These are phyloP conservation scores for Aethes cnicana DNA, from an alignment of 2,888 invertebrate species.

Conservation along the genomic window DNA sequence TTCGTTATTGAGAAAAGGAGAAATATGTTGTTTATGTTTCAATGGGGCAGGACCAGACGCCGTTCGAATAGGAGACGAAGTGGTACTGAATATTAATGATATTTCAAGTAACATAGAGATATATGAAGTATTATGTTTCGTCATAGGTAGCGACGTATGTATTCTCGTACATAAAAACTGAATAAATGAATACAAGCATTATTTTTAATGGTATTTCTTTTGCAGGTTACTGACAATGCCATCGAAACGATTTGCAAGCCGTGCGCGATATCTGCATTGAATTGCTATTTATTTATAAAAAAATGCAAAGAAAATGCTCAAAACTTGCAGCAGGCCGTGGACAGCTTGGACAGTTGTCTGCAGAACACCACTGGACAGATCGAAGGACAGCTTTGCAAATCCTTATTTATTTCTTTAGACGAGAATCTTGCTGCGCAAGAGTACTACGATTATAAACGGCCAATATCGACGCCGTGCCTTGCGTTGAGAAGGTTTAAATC, in stretches of 20 bases:
- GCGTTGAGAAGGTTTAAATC: constrained; percentile 12
- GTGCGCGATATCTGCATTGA: constrained; percentile 38
- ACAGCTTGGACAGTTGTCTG: constrained; percentile 34
- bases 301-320: constrained; percentile 39
- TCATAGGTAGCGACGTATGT: constrained; percentile 23
- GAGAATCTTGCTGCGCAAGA: neutral
- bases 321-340: constrained; percentile 27
- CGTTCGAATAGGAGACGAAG: constrained; percentile 13
- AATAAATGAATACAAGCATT: too few species aligned
- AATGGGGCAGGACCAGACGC: constrained; percentile 4
- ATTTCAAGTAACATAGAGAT: constrained; percentile 9
- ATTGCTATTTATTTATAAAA: constrained; percentile 42
- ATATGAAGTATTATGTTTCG: constrained; percentile 12
- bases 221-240: constrained; percentile 37
- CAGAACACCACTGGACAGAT: constrained; percentile 24
- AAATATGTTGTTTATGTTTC: constrained; percentile 28
- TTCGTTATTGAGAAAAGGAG: constrained; percentile 7
- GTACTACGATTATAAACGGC: constrained; percentile 18
- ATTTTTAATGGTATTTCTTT: constrained; percentile 22
- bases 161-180: neutral
- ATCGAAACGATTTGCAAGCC: constrained; percentile 37
- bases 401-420: constrained; percentile 16
- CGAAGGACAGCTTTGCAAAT: constrained; percentile 25
- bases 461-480: neutral
- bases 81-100: constrained; percentile 18